Conservation (phyloP, 30 jellyfish, hydroid and myxozoan species). For the Pelagia noctiluca region DNA sequence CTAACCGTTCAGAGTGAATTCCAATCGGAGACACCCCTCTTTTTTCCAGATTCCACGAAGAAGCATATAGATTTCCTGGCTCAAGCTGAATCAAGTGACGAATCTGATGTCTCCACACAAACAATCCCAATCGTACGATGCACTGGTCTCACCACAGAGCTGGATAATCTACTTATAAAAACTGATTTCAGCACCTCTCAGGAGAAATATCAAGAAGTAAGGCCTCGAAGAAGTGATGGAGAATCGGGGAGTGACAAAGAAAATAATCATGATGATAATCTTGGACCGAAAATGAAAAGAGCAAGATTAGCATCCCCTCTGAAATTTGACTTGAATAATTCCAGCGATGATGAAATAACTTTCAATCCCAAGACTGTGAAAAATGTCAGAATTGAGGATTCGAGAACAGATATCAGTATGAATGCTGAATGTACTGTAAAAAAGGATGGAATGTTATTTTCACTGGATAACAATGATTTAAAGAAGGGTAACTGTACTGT, state of each 20-base stretch:
- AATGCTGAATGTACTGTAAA: too few species aligned
- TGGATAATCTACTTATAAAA: constrained; percentile 34
- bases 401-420: too few species aligned
- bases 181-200: constrained; percentile 30
- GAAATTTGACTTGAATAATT: constrained; percentile 2
- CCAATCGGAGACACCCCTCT: too few species aligned
- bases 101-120: constrained; percentile 14
- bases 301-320: constrained; percentile 59
- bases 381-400: not conserved
- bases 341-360: constrained; percentile 62
- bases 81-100: constrained; percentile 30
- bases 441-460: too few species aligned
- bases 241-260: not conserved
- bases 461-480: too few species aligned
- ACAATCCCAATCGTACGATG: constrained; percentile 9
- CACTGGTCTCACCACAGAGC: constrained; percentile 59
- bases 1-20: too few species aligned
- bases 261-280: not conserved
- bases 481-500: too few species aligned
- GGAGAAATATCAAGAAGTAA: constrained; percentile 9
- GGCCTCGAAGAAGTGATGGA: not conserved
- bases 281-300: constrained; percentile 36
- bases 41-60: constrained; percentile 28
- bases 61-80: constrained; percentile 52
- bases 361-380: constrained; percentile 29